Conservation (phyloP, 2,888 invertebrate genomes). For the Ectemnius cavifrons region DNA sequence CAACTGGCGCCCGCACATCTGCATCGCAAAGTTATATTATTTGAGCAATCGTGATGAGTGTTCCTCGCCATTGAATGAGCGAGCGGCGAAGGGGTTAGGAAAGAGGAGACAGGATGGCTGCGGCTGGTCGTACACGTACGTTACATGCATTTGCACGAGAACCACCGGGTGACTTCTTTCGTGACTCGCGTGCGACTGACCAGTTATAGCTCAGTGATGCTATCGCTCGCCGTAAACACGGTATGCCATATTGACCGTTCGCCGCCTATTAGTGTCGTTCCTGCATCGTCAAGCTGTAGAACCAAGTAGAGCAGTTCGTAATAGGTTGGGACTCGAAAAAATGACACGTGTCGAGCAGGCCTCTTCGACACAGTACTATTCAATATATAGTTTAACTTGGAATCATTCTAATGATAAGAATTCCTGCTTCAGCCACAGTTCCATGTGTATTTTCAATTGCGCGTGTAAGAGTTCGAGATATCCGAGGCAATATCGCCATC, state of each 20-base stretch:
- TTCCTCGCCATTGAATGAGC: conserved; percentile 10
- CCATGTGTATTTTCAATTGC: conserved; percentile 29
- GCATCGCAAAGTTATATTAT: conserved; percentile 7
- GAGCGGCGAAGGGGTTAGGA: too few relatives aligned
- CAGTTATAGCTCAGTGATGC: conserved; percentile 58
- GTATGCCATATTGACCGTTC: conserved; percentile 54
- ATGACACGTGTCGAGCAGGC: too few relatives aligned
- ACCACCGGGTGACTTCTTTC: neutral
- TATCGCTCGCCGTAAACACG: conserved; percentile 52
- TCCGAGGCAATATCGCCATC: conserved; percentile 58
- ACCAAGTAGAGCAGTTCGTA: too few relatives aligned
- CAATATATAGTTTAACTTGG: too few relatives aligned
- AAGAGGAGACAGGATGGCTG: too few relatives aligned
- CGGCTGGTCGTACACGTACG: too few relatives aligned
- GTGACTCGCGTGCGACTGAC: conserved; percentile 59
- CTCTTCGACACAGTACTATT: too few relatives aligned
- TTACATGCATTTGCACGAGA: too few relatives aligned
- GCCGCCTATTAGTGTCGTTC: conserved; percentile 58
- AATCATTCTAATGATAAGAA: neutral
- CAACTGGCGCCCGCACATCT: neutral
- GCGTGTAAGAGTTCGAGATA: conserved; percentile 25
- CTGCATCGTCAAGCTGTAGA: conserved; percentile 50
- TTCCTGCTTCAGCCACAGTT: neutral
- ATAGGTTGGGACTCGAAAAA: too few relatives aligned
- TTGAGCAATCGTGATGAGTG: conserved; percentile 24